Conservation (phyloP, 1,140 invertebrate species). For the Cydia fagiglandana region DNA sequence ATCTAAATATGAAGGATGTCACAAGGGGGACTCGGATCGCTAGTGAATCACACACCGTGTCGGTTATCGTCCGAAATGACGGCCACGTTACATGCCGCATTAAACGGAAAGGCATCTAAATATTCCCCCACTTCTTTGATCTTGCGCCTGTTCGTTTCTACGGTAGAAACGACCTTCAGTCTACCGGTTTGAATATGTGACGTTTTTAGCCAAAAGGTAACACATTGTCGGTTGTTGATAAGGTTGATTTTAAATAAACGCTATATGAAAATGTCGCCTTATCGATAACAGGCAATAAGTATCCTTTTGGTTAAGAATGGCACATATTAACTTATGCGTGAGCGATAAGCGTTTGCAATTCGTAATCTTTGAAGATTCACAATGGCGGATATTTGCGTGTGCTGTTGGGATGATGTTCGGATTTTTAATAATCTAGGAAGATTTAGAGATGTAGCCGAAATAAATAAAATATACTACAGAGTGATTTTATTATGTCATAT, state of each 20-base stretch:
- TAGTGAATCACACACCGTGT: slow-evolving; percentile 52
- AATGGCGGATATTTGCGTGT: neutral
- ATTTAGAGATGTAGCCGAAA: neutral
- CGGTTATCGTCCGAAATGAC: slow-evolving; percentile 58
- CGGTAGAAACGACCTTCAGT: slow-evolving; percentile 48
- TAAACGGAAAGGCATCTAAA: neutral
- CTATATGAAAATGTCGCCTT: too few species aligned
- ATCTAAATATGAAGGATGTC: slow-evolving; percentile 8
- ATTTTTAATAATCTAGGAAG: neutral
- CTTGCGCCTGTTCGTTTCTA: neutral
- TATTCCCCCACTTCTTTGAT: neutral
- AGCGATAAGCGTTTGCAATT: slow-evolving; percentile 25
- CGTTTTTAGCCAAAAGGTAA: too few species aligned
- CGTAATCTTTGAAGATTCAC: neutral
- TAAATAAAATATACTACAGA: neutral
- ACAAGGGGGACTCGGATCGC: neutral
- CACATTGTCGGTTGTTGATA: too few species aligned
- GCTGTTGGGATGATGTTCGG: neutral
- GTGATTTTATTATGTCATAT: too few species aligned
- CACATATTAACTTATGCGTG: slow-evolving; percentile 21
- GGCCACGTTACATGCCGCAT: slow-evolving; percentile 37
- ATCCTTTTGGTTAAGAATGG: too few species aligned
- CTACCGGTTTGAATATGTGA: slow-evolving; percentile 37
- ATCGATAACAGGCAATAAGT: too few species aligned
- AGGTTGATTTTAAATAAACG: too few species aligned